Evolutionary conservation across 2,888 invertebrate species (phyloP), one percentile per base, ranked within the genome.

Genomic region (Caenorhabditis sp.): DNA sequence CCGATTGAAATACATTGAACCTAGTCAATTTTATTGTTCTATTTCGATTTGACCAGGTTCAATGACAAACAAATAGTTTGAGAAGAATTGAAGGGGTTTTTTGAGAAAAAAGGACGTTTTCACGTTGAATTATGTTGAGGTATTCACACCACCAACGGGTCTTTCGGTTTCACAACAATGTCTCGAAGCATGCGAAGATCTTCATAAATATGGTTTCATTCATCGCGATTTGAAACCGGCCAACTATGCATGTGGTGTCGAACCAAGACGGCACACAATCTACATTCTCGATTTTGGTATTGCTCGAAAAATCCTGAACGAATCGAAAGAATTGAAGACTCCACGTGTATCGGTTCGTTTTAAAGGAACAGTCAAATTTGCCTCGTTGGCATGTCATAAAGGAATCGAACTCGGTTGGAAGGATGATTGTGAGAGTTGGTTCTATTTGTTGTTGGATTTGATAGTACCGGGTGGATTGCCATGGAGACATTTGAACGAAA

Each of bases 261-360:
- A 54, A 0, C 69, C 69, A 6, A 64, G 68, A 57, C 65, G 63
- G 17, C 75, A 71, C 51, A 51, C 43, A 3, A 71, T 85, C 27
- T 85, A 83, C 67, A 79, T 85, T 58, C 78, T 85, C 60, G 84
- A 84, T 69, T 85, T 84, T 59, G 84, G 84, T 21, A 84, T 85
- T 51, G 81, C 85, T 1, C 76, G 85, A 17, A 76, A 77, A 60
- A 72, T 76, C 50, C 24, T 69, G 17, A 83, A 84, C 66, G 67
- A 73, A 17, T 70, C 77, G 57, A 72, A 76, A 23, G 80, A 78
- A 62, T 58, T 81, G 60, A 81, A 79, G 66, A 76, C 78, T 12
- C 79, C 82, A 12, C 60, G 82, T n/a, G 66, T 62, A 19, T 61
- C 51, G 23, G 73, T 69, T 24, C 69, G 66, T 43, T 79, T 84